Evolutionary conservation across 2,113 vertebrate species (phyloP).

Genomic region (Megalops atlanticus): DNA sequence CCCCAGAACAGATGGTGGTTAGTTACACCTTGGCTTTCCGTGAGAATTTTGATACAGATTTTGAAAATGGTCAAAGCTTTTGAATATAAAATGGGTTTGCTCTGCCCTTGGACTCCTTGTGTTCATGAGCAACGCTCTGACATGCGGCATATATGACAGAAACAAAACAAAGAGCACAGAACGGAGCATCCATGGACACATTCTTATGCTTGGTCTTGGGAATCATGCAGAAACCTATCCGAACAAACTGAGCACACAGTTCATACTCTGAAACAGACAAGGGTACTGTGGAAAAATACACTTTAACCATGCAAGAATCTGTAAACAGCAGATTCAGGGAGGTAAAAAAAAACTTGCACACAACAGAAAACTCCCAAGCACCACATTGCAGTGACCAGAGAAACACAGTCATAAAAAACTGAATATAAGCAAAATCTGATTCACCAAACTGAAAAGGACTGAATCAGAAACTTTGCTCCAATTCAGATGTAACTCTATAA

Average conservation of each 20-base stretch:
- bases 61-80: not conserved
- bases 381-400: not conserved
- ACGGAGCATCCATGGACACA: not conserved
- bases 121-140: no score
- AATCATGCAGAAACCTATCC: not conserved
- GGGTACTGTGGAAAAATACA: not conserved
- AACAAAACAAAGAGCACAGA: not conserved
- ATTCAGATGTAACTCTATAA: no score
- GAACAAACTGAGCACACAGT: not conserved
- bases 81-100: not conserved
- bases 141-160: not conserved
- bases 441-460: no score
- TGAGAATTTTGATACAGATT: not conserved
- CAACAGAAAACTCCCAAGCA: not conserved
- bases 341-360: not conserved
- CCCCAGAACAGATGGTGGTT: not conserved
- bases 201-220: not conserved
- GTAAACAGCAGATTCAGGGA: not conserved
- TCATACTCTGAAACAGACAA: not conserved
- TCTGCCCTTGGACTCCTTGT: not conserved
- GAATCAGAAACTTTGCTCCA: no score
- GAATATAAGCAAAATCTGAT: not conserved
- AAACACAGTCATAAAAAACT: not conserved
- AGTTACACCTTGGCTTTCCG: not conserved
- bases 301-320: not conserved